Evolutionary conservation across 1,140 invertebrate species (phyloP).

Genomic region (Tigriopus japonicus): DNA sequence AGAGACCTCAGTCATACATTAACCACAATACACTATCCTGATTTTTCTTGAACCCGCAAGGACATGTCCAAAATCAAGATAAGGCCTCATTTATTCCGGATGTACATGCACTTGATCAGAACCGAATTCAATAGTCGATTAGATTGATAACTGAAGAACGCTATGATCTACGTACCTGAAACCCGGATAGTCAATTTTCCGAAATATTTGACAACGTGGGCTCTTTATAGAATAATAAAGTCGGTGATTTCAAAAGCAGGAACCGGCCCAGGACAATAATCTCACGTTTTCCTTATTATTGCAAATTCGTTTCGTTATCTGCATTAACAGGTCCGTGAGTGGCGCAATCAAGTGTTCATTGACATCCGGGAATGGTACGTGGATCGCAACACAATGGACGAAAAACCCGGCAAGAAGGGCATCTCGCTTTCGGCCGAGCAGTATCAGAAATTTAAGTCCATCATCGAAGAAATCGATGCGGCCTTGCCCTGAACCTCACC

Average conservation of each 20-base stretch:
- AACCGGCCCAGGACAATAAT: too few relatives aligned
- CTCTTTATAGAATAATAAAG: background rate
- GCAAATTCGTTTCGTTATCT: background rate
- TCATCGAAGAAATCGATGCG: background rate
- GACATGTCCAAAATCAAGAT: too few relatives aligned
- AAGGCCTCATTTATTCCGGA: too few relatives aligned
- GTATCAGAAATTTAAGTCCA: constrained; percentile 12
- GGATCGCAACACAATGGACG: constrained; percentile 12
- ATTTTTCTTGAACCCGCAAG: background rate
- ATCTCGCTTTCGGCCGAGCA: constrained; percentile 9
- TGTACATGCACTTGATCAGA: too few relatives aligned
- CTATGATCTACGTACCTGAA: too few relatives aligned
- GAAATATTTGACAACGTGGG: too few relatives aligned
- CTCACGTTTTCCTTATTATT: background rate
- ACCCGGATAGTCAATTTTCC: too few relatives aligned
- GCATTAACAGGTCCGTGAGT: constrained; percentile 9
- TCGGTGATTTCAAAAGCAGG: background rate
- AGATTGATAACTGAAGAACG: too few relatives aligned
- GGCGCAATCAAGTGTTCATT: constrained; percentile 7
- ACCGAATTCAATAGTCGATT: too few relatives aligned
- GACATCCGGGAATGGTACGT: constrained; percentile 15
- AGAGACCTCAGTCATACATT: background rate
- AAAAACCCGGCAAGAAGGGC: constrained; percentile 14
- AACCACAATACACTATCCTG: background rate
- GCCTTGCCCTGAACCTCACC: background rate